Evolutionary conservation across 2,888 invertebrate species (phyloP), one percentile per base, ranked within the genome.

Genomic region (Apantesis nais): DNA sequence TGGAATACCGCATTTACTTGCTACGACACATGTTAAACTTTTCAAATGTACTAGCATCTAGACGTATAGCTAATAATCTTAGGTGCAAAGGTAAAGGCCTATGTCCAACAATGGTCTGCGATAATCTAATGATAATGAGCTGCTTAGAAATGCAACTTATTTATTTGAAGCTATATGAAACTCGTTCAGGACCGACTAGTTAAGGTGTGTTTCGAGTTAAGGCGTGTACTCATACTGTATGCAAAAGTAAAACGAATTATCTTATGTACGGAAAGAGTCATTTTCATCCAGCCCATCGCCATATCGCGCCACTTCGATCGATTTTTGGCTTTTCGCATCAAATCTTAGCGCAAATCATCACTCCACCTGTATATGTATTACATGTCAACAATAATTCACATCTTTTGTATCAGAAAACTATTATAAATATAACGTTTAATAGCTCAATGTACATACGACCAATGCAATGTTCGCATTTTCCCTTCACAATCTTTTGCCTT

Each of bases 1-100:
- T 73, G 74, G 77, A 60, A 75, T 74, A 80, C 80, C 72, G 79
- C 79, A 80, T 79, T 78, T 80, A 73, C 74, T 75, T 71, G 75
- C 72, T 62, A 22, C 34, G 12, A 55, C 37, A 12, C 25, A 25
- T 52, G 37, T n/a, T 12, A 14, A 48, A 34, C 16, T 14, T 74
- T 65, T 63, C 66, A 55, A 39, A 58, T 55, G 37, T 70, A 31
- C 31, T 55, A 48, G 71, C 69, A 71, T 34, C 12, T 55, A 0
- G 14, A 29, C 14, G 55, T 5, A 29, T 16, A 4, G 29, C 16
- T 58, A 12, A 29, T 14, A 25, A 55, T 55, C 14, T n/a, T n/a
- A 52, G 48, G 1, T 52, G 9, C 22, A 8, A 52, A n/a, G n/a
- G n/a, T n/a, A 34, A 5, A 34, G 34, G 3, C 34, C 34, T 34